Evolutionary conservation across 2,888 invertebrate genomes (phyloP), one percentile per base, ranked within the genome.

Genomic region (Pemphredon lugubris): DNA sequence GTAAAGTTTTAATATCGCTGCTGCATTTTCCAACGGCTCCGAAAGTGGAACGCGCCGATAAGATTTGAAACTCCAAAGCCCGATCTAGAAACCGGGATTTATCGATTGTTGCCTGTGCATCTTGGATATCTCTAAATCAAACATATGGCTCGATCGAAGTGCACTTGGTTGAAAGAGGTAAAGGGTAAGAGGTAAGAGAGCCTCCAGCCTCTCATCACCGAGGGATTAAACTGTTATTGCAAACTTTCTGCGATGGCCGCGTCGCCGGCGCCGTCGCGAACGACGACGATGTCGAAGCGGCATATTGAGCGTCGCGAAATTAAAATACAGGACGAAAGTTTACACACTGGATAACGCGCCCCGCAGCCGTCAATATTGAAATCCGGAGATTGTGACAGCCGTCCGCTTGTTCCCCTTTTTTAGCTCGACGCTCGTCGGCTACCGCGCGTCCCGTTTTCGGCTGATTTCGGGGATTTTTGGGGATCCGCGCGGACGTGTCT

Each of bases 161-260:
- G 77, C 72, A 77, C 75, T 77, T 69, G 55, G 54, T 67, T 42
- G 73, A 74, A 80, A 77, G 77, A 77, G 80, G 80, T 77, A 64
- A 80, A 65, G 75, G 67, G 53, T 63, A 54, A 65, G 73, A 51
- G 68, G 77, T 75, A 79, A 79, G 78, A 78, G 72, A n/a, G 77
- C 69, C 64, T 73, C 71, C 77, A 58, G 79, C 75, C 83, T 84
- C 83, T 87, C 87, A 87, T 87, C 87, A 87, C 82, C n/a, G 69
- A 75, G 75, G 87, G 87, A 87, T 87, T 87, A 87, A 87, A 86
- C 83, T 86, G 86, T 86, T 87, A 87, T 87, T 87, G 85, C 85
- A 82, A 83, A 84, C 81, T 81, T 83, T 80, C 75, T 77, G 60
- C 73, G 65, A 48, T 58, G 74, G 53, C 30, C 63, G 50, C 61